Percentiles rank a stretch among this genome's conserved stretches.
phyloP scores from a whole-genome alignment of 2,888 invertebrate genomes.

The Scaptomyza reducta region DNA sequence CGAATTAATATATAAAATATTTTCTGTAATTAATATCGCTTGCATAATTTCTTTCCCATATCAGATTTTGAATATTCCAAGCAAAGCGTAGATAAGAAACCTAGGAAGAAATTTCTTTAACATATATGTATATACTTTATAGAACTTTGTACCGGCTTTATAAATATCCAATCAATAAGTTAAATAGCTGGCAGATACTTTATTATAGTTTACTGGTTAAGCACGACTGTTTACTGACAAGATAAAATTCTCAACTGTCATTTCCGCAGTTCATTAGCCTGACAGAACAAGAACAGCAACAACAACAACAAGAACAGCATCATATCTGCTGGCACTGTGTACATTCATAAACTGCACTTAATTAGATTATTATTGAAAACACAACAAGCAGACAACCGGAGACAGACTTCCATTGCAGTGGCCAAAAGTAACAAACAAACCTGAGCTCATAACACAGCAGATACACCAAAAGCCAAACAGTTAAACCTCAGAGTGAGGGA shows the following conservation, averaged over 20 bases:
- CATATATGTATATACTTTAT: too few relatives aligned
- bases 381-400: constrained; percentile 18
- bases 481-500: constrained; percentile 19
- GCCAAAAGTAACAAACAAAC: constrained; percentile 54
- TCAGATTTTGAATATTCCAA: too few relatives aligned
- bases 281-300: not conserved
- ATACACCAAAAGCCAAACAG: constrained; percentile 55
- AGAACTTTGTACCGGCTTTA: too few relatives aligned
- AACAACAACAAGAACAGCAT: constrained; percentile 1
- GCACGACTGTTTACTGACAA: constrained; percentile 7
- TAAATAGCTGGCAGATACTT: not conserved
- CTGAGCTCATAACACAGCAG: constrained; percentile 52
- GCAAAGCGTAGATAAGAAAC: too few relatives aligned
- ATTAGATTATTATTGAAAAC: constrained; percentile 75
- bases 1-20: too few relatives aligned
- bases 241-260: constrained; percentile 23
- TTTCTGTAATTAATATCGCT: too few relatives aligned
- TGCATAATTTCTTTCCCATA: too few relatives aligned
- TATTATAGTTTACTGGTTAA: not conserved
- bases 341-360: constrained; percentile 60
- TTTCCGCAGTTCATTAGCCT: constrained; percentile 44
- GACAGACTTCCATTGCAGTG: constrained; percentile 14
- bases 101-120: too few relatives aligned
- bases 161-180: too few relatives aligned
- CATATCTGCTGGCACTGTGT: constrained; percentile 20